Evolutionary conservation across 2,113 vertebrate genomes (phyloP), one percentile per base, ranked within the genome.

Genomic region (Corythoichthys haematopterus): DNA sequence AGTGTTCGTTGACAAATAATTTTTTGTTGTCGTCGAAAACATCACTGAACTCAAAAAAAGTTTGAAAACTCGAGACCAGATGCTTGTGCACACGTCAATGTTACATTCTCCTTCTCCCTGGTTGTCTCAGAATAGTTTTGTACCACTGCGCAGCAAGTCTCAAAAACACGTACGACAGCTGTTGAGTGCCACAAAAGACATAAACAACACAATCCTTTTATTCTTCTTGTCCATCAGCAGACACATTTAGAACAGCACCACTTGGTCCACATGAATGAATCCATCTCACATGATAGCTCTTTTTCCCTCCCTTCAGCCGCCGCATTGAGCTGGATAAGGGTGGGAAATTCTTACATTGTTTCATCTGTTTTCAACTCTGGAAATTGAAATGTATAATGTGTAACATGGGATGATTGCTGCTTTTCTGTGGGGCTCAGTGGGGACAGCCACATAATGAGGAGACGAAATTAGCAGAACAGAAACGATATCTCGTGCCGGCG

Each of bases 241-340:
- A 86, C 84, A 84, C 76, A 86, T 83, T 87, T 82, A 81, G 85
- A 83, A 75, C 74, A 77, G 70, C 53, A 13, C 77, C 76, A 78
- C 82, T 84, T 78, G 69, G 76, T 82, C 84, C 84, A 85, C 56
- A 78, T 82, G 83, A 85, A 82, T 83, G 77, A 80, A 79, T 70
- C 64, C 72, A 71, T 82, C 80, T 84, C 40, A 37, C 61, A 71
- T 66, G 79, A 84, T 80, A 77, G 43, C 51, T 63, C 28, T 38
- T 56, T 45, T 58, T 8, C n/a, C 38, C 70, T 3, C 6, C 10
- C 62, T 7, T 13, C 3, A 15, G 2, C 46, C 35, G 36, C 3
- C 40, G 11, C 13, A 15, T 71, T 62, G 20, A 57, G 57, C 11
- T 73, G 75, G 36, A 57, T 37, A 60, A 52, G 65, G 58, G 20